These are phyloP conservation scores for Alcedo atthis DNA, from an alignment of 2,797 vertebrate genomes.

Conservation along the genomic window DNA sequence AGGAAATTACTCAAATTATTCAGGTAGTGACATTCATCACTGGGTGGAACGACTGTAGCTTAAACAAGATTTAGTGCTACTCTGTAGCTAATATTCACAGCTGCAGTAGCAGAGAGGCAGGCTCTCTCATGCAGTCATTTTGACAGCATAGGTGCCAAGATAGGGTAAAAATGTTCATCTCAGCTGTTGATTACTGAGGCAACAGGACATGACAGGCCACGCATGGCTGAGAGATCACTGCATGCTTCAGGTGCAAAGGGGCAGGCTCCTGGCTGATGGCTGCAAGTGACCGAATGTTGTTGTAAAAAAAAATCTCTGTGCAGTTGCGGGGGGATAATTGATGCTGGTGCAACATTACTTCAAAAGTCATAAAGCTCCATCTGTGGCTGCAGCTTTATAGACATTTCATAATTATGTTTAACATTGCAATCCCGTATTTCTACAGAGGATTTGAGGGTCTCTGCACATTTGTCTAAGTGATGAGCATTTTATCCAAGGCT, in stretches of 20 bases:
- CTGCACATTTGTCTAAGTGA: neutral
- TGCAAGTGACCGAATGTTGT: neutral
- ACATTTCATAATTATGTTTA: constrained; percentile 23
- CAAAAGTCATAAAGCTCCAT: constrained; percentile 27
- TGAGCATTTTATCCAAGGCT: neutral
- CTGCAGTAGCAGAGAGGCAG: constrained; percentile 50
- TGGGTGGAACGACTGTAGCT: constrained; percentile 56
- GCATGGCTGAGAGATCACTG: neutral
- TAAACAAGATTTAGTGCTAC: constrained; percentile 70
- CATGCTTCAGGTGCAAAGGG: neutral
- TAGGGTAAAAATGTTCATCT: neutral
- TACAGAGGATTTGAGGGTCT: constrained; percentile 29
- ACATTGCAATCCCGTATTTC: neutral
- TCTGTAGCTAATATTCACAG: constrained; percentile 59
- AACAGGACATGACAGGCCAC: constrained; percentile 10
- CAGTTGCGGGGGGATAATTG: constrained; percentile 38
- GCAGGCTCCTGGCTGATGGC: constrained; percentile 11
- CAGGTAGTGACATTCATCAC: constrained; percentile 74
- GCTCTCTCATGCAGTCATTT: constrained; percentile 37
- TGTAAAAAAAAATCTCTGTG: constrained; percentile 30
- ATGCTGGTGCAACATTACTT: constrained; percentile 39
- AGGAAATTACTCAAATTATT: constrained; percentile 79
- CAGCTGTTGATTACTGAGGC: constrained; percentile 50
- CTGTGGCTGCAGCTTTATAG: neutral
- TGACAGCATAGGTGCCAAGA: constrained; percentile 28